A percentile compares a stretch with the other conserved stretches of the same genome.
phyloP scores from a whole-genome alignment of 1,140 invertebrate species.

The Colletes gigas region DNA sequence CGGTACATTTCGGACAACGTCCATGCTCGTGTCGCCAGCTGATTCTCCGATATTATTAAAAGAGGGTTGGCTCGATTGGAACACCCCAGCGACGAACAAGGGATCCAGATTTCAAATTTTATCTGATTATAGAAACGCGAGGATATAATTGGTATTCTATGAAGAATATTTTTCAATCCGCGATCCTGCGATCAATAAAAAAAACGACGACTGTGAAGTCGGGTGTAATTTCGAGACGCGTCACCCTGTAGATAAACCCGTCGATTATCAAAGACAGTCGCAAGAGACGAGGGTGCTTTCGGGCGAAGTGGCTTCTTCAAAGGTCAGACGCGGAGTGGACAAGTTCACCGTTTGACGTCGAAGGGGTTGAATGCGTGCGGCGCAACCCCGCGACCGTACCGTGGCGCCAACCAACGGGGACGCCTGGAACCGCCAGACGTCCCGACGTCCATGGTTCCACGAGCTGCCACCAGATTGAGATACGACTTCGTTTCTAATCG shows the following conservation, averaged over 20 bases:
- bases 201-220: too few species aligned
- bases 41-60: too few species aligned
- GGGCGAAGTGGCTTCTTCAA: background rate
- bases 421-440: conserved; percentile 57
- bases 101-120: too few species aligned
- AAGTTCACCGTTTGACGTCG: background rate
- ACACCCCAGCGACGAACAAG: too few species aligned
- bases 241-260: background rate
- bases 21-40: background rate
- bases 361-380: conserved; percentile 17
- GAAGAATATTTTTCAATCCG: too few species aligned
- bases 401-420: conserved; percentile 73
- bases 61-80: too few species aligned
- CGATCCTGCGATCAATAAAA: too few species aligned
- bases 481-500: conserved; percentile 38
- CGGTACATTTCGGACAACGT: background rate
- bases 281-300: too few species aligned
- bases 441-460: conserved; percentile 62
- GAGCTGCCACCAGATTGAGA: conserved; percentile 62
- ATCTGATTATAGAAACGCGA: too few species aligned
- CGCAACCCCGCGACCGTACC: background rate
- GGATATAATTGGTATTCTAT: too few species aligned
- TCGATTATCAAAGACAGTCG: background rate
- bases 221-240: too few species aligned
- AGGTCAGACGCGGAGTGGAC: background rate